phyloP scores from a whole-genome alignment of 1,140 invertebrate genomes.

The Drosophila ohnishii region DNA sequence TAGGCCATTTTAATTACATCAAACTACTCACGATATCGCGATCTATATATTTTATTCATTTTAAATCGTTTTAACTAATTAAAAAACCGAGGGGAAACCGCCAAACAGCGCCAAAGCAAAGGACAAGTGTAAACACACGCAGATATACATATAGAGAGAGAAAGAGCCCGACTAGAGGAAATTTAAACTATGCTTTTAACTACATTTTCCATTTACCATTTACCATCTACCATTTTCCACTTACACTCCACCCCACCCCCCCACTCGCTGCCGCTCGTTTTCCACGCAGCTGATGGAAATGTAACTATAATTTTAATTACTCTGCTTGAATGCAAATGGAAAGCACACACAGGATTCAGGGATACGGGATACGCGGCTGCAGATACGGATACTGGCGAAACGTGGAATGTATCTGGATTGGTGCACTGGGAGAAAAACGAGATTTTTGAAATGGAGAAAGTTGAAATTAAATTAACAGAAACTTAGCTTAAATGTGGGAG shows the following conservation, averaged over 20 bases:
- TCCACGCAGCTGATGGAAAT: slow-evolving; percentile 43
- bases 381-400: slow-evolving; percentile 21
- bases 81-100: slow-evolving; percentile 71
- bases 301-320: slow-evolving; percentile 80
- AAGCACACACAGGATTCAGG: slow-evolving; percentile 26
- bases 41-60: slow-evolving; percentile 55
- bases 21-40: slow-evolving; percentile 30
- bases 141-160: slow-evolving; percentile 36
- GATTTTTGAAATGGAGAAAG: background rate
- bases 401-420: slow-evolving; percentile 18
- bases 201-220: slow-evolving; percentile 32
- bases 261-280: slow-evolving; percentile 9
- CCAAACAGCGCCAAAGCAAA: slow-evolving; percentile 48
- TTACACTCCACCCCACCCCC: slow-evolving; percentile 3
- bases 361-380: slow-evolving; percentile 11
- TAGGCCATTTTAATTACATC: slow-evolving; percentile 60
- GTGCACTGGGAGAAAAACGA: background rate
- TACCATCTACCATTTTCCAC: slow-evolving; percentile 18
- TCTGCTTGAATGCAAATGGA: slow-evolving; percentile 55
- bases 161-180: slow-evolving; percentile 19
- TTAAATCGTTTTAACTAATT: slow-evolving; percentile 77
- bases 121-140: slow-evolving; percentile 49
- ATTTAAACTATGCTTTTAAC: slow-evolving; percentile 71
- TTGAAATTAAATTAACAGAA: too few relatives aligned
- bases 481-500: background rate